Base-by-base conservation (phyloP, 1,140 invertebrate genomes). In the Bactericera cockerelli region DNA sequence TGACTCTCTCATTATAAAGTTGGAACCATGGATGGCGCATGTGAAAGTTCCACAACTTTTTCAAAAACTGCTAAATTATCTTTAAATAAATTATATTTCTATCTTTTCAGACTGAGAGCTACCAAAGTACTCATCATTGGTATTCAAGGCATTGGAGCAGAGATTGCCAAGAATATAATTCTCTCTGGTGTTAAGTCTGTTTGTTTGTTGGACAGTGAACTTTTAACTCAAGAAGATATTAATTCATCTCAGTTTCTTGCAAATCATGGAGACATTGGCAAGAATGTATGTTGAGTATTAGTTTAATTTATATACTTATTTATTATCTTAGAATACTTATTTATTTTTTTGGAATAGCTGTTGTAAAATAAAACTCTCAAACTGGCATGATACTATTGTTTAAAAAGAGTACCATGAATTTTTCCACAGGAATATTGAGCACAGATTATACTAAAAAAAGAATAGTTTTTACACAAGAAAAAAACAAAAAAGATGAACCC, bases 121-220 rank as follows among this genome's bases (percentile, higher is more conserved):
- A 80, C 93, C 0, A 83, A 81, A 72, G 79, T 98, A 59, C 75
- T 99, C 13, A 73, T 99, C 14, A 84, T 94, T 66, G 93, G 93
- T 19, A 63, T 97, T 13, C 81, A 82, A 71, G 93, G 93, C 13
- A 75, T 98, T 22, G 93, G 91, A 28, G 92, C 93, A 24, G 96
- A 99, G 78, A 81, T 96, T 39, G 85, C 89, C 0, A 99, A 99
- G 71, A 99, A 98, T 75, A 83, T 98, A 56, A 87, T 98, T 66
- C 74, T 99, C 19, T 82, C 91, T 55, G 96, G 96, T 39, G 84
- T 99, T 0, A 92, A 94, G 66, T 85, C 86, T 13, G 75, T 99
- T 0, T 91, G 84, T 26, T 74, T 99, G 49, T 73, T 96, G 57
- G 96, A 99, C 74, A 77, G 86, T 69, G 75, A 79, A 59, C 70